Evolutionary conservation across 2,113 vertebrate genomes (phyloP), one percentile per base, ranked within the genome.

Genomic region (Daubentonia madagascariensis): DNA sequence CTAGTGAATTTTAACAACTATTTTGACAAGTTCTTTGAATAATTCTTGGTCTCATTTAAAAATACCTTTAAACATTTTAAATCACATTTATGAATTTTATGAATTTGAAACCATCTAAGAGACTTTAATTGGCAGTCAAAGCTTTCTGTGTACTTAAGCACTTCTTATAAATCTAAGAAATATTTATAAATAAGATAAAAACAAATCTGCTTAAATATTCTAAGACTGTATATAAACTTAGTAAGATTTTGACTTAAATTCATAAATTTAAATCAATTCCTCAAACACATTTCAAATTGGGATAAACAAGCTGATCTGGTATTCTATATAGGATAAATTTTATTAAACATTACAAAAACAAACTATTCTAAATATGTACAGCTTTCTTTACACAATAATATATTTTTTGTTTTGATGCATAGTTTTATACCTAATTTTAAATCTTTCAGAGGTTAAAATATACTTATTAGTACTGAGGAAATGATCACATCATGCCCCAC

Each of bases 401-500:
- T 76, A 37, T 23, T 88, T 88, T 89, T 96, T 91, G 48, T 89
- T 89, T 84, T 76, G 48, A 83, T 65, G 5, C 2, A 75, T 17
- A 88, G 63, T 85, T 65, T 85, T 63, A 63, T 63, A 63, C 23
- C 67, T 95, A 79, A 79, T 92, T 95, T 93, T 52, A 59, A 85
- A 72, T 88, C 30, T 75, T 84, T 52, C 11, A 35, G 28, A 89
- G 12, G 17, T 68, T 84, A 68, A 86, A 93, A 48, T 35, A 85
- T 59, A 40, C 8, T 81, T 68, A 43, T 57, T 22, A 80, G 28
- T 48, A 59, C 10, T 70, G 61, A 78, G 13, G 37, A 94, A 88
- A 72, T 22, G 35, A 59, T 80, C 30, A 65, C 32, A 54, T 83
- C 22, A n/a, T 75, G 14, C 3, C 3, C 6, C 3, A 45, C 61